phyloP scores from a whole-genome alignment of 2,888 invertebrate species.

The Habrosyne pyritoides region DNA sequence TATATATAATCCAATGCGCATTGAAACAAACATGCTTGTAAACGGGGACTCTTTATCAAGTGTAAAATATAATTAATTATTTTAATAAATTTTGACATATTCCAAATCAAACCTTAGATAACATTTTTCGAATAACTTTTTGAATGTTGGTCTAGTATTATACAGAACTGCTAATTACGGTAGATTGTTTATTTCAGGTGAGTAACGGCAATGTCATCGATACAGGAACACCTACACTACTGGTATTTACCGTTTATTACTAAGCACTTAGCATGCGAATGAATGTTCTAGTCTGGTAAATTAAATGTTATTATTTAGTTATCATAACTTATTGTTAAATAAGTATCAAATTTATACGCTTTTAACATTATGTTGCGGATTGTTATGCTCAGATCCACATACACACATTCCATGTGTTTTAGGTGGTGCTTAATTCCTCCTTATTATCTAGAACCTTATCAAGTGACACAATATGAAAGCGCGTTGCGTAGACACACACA shows the following conservation, averaged over 20 bases:
- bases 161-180: conserved; percentile 14
- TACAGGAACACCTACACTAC: conserved; percentile 79
- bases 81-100: too few species aligned
- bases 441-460: neutral
- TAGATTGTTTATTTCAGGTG: conserved; percentile 71
- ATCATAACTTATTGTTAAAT: neutral
- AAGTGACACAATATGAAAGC: too few species aligned
- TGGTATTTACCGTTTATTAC: conserved; percentile 73
- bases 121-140: too few species aligned
- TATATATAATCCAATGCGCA: too few species aligned
- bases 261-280: conserved; percentile 51
- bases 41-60: too few species aligned
- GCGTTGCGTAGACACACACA: too few species aligned
- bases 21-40: too few species aligned
- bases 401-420: neutral
- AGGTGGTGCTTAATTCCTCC: neutral
- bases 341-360: neutral
- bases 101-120: too few species aligned
- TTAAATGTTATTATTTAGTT: neutral
- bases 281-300: conserved; percentile 12
- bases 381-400: neutral
- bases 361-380: neutral
- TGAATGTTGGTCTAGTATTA: neutral
- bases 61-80: too few species aligned
- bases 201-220: conserved; percentile 84